These are phyloP conservation scores for Engystomops pustulosus DNA, from an alignment of 2,113 vertebrate genomes.

Conservation along the genomic window DNA sequence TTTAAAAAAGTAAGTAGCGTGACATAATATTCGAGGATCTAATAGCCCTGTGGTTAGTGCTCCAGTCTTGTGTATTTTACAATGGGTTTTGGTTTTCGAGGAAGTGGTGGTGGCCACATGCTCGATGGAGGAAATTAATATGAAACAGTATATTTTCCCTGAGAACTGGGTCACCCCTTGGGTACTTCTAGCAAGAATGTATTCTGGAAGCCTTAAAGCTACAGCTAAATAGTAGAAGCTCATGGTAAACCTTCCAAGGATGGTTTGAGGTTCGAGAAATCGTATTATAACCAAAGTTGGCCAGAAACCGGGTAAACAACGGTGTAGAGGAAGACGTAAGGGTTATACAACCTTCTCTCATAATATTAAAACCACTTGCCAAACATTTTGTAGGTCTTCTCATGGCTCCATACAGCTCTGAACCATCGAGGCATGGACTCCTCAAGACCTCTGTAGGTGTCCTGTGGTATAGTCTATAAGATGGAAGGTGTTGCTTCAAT, in stretches of 20 bases:
- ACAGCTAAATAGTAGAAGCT: not conserved
- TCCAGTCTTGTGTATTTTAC: not conserved
- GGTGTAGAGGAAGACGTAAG: no score
- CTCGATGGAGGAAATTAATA: constrained; percentile 49
- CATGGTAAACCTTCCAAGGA: not conserved
- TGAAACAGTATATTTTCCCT: constrained; percentile 38
- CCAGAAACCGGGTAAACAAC: not conserved
- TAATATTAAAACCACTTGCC: no score
- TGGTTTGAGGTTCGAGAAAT: not conserved
- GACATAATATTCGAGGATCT: constrained; percentile 25
- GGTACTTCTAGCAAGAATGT: constrained; percentile 10
- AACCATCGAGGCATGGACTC: no score
- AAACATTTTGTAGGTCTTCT: no score
- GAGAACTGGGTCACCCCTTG: constrained; percentile 28
- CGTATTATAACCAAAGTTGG: not conserved
- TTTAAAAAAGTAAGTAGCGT: constrained; percentile 17
- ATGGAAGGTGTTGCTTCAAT: no score
- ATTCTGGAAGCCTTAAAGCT: not conserved
- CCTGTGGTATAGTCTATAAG: no score
- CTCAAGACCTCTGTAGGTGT: no score
- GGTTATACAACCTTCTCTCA: no score
- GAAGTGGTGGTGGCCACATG: constrained; percentile 46
- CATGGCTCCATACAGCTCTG: no score
- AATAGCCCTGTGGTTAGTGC: constrained; percentile 1
- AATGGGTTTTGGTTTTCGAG: constrained; percentile 41